phyloP scores from a whole-genome alignment of 1,140 invertebrate genomes.

The Trichonephila inaurata region DNA sequence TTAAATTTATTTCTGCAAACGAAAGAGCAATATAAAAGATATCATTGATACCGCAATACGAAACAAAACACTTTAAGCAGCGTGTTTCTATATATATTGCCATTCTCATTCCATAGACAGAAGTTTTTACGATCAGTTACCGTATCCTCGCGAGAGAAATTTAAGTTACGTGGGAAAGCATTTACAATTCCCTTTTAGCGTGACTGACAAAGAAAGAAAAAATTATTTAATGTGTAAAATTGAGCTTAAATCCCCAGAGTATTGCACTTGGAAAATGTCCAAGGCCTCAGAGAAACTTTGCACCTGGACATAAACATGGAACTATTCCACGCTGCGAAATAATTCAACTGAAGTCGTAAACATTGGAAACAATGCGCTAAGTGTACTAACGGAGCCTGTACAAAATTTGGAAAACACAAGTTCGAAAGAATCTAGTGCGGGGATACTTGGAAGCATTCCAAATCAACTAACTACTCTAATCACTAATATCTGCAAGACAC shows the following conservation, averaged over 20 bases:
- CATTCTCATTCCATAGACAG: background rate
- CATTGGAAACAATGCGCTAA: background rate
- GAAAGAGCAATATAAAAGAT: too few species aligned
- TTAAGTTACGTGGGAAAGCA: background rate
- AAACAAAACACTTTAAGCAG: too few species aligned
- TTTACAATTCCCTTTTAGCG: background rate
- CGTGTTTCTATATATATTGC: too few species aligned
- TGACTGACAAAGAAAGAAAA: background rate
- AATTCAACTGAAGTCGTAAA: constrained; percentile 1
- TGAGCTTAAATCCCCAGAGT: background rate
- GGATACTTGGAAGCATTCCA: background rate
- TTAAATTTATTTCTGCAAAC: too few species aligned
- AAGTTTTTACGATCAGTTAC: background rate
- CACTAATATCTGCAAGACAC: background rate
- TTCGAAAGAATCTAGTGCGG: background rate
- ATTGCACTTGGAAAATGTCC: background rate
- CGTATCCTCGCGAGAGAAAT: background rate
- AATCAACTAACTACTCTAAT: background rate
- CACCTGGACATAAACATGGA: constrained; percentile 23
- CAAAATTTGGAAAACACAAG: background rate
- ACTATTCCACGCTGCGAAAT: background rate
- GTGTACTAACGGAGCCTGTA: background rate
- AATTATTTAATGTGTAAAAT: constrained; percentile 17
- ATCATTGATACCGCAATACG: too few species aligned
- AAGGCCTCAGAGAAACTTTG: constrained; percentile 10